These are phyloP conservation scores for Lasioglossum baleicum DNA, from an alignment of 1,140 invertebrate species.

Conservation along the genomic window DNA sequence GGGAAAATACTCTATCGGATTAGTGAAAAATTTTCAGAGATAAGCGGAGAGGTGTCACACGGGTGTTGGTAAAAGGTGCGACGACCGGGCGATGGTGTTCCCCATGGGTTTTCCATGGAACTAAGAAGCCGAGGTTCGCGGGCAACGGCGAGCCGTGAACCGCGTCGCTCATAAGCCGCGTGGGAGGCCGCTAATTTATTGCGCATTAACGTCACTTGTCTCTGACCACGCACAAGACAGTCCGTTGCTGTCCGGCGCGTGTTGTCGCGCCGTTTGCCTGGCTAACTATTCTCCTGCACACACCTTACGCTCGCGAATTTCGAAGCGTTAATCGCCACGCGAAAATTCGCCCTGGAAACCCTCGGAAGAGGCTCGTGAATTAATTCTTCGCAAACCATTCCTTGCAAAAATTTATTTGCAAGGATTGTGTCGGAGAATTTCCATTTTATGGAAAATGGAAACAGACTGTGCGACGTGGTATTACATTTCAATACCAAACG, in stretches of 20 bases:
- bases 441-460: too few relatives aligned
- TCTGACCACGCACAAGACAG: slow-evolving; percentile 64
- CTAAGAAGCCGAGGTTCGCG: slow-evolving; percentile 19
- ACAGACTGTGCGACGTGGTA: too few relatives aligned
- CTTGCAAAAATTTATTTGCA: too few relatives aligned
- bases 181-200: slow-evolving; percentile 77
- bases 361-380: too few relatives aligned
- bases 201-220: slow-evolving; percentile 77
- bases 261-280: slow-evolving; percentile 20
- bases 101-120: slow-evolving; percentile 35
- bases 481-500: too few relatives aligned
- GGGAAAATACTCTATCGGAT: too few relatives aligned
- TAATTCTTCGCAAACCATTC: too few relatives aligned
- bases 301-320: slow-evolving; percentile 19
- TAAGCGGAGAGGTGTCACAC: background rate
- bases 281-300: background rate
- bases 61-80: background rate
- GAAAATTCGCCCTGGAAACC: too few relatives aligned
- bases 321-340: background rate
- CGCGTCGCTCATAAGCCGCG: slow-evolving; percentile 48
- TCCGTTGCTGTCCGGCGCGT: slow-evolving; percentile 21
- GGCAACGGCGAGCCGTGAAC: background rate
- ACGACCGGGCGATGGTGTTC: slow-evolving; percentile 18
- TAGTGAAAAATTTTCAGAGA: background rate
- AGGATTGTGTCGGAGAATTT: too few relatives aligned